Base-by-base conservation (phyloP, 1,140 invertebrate genomes). In the Marisa cornuarietis region DNA sequence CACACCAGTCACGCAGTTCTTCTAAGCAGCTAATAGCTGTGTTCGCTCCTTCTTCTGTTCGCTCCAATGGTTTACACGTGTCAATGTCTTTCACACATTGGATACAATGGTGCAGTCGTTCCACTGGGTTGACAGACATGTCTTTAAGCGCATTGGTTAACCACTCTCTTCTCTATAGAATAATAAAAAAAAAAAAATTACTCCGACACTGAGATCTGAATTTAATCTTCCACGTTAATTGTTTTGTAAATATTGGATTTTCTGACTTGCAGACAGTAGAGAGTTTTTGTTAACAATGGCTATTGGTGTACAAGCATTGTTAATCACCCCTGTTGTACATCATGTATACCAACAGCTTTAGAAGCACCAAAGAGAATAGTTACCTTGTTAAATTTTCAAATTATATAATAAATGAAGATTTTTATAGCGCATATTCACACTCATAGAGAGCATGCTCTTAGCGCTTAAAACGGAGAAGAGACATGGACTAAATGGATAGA, bases 111-210 rank as follows among this genome's bases (percentile, higher is more conserved):
- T 93, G 90, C 52, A 96, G 85, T 54, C 94, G 90, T 62, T 94
- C 92, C 1, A 94, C 92, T 1, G 95, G 92, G 88, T 94, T 93
- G 1, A 94, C 92, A 4, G 94, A 93, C 85, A 95, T 90, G 14
- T 93, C 94, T 68, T 92, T 92, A 4, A 96, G 83, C 7, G 94
- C 94, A 66, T 94, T 91, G 71, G 93, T 93, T n/a, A 96, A 88
- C 87, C 95, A 96, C 82, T 92, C 90, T 83, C 93, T 92, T 81
- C 93, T 92, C 94, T 95, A 90, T 78, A 93, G 92, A 72, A 83
- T 81, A 85, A n/a, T n/a, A n/a, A n/a, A 72, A 54, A 79, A 65
- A 65, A 73, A 80, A 79, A 58, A 20, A 13, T 26, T 71, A 31
- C 49, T 74, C n/a, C n/a, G n/a, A n/a, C n/a, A n/a, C n/a, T n/a